Conservation (phyloP, 2,888 invertebrate species). For the Dioctria rufipes region DNA sequence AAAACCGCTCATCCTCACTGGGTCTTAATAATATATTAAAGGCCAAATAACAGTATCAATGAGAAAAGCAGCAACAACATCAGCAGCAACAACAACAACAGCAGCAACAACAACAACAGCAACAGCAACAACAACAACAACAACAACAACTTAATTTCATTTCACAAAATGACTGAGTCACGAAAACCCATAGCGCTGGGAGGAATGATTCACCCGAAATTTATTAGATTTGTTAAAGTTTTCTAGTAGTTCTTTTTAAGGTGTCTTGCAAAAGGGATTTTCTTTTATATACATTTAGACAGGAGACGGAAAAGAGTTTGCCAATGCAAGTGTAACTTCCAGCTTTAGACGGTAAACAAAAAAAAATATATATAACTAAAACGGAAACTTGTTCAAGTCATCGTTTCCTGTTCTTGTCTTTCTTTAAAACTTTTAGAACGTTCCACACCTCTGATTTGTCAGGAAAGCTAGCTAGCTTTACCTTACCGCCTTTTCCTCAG, state of each 20-base stretch:
- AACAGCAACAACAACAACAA: conserved; percentile 17
- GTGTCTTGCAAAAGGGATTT: conserved; percentile 5
- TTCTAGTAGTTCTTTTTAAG: conserved; percentile 6
- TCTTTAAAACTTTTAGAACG: conserved; percentile 1
- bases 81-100: conserved; percentile 9
- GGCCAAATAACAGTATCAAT: conserved; percentile 21
- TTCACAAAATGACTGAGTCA: conserved; percentile 32
- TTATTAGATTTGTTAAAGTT: conserved; percentile 45
- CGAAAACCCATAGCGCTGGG: conserved; percentile 15
- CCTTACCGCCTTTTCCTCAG: background rate
- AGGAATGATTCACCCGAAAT: conserved; percentile 13
- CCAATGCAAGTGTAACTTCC: background rate
- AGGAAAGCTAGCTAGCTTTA: conserved; percentile 11
- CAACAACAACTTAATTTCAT: conserved; percentile 40
- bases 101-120: conserved; percentile 14
- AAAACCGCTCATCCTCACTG: conserved; percentile 15
- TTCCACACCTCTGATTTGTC: conserved; percentile 24
- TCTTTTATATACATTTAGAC: background rate
- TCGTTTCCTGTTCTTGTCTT: background rate
- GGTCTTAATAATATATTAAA: conserved; percentile 4
- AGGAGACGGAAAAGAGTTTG: conserved; percentile 4
- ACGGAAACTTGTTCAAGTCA: conserved; percentile 23
- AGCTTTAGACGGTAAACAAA: background rate
- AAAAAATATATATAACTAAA: conserved; percentile 11
- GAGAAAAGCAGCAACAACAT: background rate